A percentile compares a stretch with the other conserved stretches of the same genome.
These are phyloP conservation scores for Limnephilus auricula DNA, from an alignment of 2,888 invertebrate species.

Conservation along the genomic window DNA sequence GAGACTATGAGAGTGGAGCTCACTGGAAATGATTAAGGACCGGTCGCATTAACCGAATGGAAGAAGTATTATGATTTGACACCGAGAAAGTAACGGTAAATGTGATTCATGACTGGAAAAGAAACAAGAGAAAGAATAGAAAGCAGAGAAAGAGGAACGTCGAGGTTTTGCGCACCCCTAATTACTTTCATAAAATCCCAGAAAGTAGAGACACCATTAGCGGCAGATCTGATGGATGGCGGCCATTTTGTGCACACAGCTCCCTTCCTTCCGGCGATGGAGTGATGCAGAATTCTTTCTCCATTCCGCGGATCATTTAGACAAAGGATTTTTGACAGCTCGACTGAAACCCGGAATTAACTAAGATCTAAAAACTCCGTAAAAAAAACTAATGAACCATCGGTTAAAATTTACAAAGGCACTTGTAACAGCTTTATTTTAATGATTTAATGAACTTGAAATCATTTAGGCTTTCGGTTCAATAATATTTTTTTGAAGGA, in stretches of 20 bases:
- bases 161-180: conserved; percentile 48
- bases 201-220: conserved; percentile 36
- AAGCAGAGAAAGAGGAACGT: conserved; percentile 18
- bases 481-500: no score
- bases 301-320: not conserved
- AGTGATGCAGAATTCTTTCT: conserved; percentile 25
- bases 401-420: not conserved
- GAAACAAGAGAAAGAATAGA: no score
- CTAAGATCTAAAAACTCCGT: not conserved
- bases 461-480: no score
- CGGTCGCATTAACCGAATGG: conserved; percentile 49
- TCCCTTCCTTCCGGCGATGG: conserved; percentile 20
- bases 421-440: not conserved
- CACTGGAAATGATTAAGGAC: conserved; percentile 35
- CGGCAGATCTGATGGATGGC: conserved; percentile 37
- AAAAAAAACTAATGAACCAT: not conserved
- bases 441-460: not conserved
- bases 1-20: conserved; percentile 9
- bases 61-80: conserved; percentile 63
- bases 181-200: conserved; percentile 48
- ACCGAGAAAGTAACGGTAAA: conserved; percentile 57
- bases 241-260: conserved; percentile 47
- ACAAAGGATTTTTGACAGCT: not conserved
- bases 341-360: not conserved
- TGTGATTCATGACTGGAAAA: conserved; percentile 62